phyloP scores from a whole-genome alignment of 2,797 vertebrate species.

The Thalassophryne amazonica region DNA sequence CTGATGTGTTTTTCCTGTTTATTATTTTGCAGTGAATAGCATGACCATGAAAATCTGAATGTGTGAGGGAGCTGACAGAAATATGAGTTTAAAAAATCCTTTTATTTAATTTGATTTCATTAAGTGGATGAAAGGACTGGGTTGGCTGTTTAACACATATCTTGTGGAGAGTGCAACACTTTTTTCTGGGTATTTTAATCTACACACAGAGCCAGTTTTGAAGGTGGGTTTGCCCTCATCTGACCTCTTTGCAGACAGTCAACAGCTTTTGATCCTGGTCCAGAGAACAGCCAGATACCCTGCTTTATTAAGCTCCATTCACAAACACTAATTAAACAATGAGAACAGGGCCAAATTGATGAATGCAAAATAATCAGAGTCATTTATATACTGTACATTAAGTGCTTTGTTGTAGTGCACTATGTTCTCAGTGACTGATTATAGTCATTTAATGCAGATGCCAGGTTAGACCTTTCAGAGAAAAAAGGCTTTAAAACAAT shows the following conservation, averaged over 20 bases:
- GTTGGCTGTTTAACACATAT: too few species aligned
- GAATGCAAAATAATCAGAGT: not conserved
- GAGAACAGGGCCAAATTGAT: not conserved
- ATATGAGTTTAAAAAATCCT: too few species aligned
- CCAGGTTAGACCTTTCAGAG: not conserved
- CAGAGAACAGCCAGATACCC: not conserved
- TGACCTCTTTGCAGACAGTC: not conserved
- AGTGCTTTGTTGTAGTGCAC: not conserved
- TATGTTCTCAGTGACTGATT: not conserved
- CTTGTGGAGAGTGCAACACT: too few species aligned
- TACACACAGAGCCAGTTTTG: not conserved
- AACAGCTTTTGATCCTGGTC: not conserved
- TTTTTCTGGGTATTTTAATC: too few species aligned
- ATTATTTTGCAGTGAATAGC: too few species aligned
- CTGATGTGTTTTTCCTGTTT: too few species aligned
- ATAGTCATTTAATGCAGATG: not conserved
- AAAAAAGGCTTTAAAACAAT: not conserved
- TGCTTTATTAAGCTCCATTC: not conserved
- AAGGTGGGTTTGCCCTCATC: not conserved
- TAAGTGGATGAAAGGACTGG: too few species aligned
- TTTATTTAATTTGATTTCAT: too few species aligned
- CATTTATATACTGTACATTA: not conserved
- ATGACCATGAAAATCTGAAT: too few species aligned
- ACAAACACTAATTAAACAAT: not conserved
- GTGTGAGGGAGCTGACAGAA: too few species aligned